Percentiles rank a stretch among this genome's conserved stretches.
phyloP scores from a whole-genome alignment of 2,888 invertebrate species.

The Tipula unca region DNA sequence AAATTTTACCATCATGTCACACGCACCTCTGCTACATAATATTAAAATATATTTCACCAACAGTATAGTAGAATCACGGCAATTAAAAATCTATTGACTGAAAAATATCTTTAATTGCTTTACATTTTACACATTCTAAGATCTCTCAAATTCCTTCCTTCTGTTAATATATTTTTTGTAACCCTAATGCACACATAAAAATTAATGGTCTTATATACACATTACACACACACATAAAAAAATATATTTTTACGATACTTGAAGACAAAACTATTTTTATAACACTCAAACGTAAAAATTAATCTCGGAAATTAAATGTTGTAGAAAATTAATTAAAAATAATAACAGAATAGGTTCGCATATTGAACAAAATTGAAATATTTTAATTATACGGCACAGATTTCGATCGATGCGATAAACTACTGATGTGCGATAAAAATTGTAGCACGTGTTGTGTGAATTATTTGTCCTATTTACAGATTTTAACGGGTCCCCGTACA shows the following conservation, averaged over 20 bases:
- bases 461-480: neutral
- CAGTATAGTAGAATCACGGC: neutral
- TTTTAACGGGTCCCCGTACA: neutral
- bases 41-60: neutral
- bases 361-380: neutral
- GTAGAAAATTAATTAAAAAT: neutral
- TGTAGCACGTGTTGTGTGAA: neutral
- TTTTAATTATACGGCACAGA: neutral
- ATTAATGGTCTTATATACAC: neutral
- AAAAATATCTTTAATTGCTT: neutral
- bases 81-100: neutral
- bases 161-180: neutral
- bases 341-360: neutral
- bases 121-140: neutral
- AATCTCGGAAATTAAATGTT: neutral
- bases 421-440: neutral
- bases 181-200: neutral
- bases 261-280: neutral
- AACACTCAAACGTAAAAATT: neutral
- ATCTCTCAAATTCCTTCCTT: neutral
- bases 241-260: too few species aligned
- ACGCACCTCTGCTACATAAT: neutral
- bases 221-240: neutral
- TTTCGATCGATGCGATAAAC: neutral
- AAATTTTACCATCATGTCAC: too few species aligned